phyloP scores from a whole-genome alignment of 2,888 invertebrate genomes.

The Spicauda simplicius region DNA sequence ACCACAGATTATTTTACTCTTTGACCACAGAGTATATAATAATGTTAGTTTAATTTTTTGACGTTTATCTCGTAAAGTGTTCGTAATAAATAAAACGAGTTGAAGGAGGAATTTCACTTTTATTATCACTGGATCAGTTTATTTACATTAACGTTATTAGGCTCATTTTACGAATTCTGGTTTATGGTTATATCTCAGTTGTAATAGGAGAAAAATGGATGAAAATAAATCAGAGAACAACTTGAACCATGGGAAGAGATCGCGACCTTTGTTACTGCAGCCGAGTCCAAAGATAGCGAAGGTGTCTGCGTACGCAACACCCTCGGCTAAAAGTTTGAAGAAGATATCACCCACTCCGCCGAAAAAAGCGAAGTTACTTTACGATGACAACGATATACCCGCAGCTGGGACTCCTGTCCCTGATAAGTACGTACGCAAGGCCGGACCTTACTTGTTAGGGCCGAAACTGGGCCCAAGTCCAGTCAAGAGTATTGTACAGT shows the following conservation, averaged over 20 bases:
- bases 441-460: slow-evolving; percentile 89
- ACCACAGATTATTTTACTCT: not conserved
- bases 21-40: not conserved
- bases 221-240: slow-evolving; percentile 71
- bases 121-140: not conserved
- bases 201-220: slow-evolving; percentile 60
- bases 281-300: slow-evolving; percentile 73
- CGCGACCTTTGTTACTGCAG: slow-evolving; percentile 75
- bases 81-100: slow-evolving; percentile 17
- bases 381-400: slow-evolving; percentile 72
- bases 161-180: not conserved
- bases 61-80: not conserved
- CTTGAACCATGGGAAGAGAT: slow-evolving; percentile 74
- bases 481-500: slow-evolving; percentile 90
- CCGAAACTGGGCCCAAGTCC: slow-evolving; percentile 89
- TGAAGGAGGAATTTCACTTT: slow-evolving; percentile 13
- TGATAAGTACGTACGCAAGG: slow-evolving; percentile 83
- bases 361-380: slow-evolving; percentile 60
- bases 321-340: slow-evolving; percentile 63
- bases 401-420: slow-evolving; percentile 80
- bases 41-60: not conserved
- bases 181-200: not conserved
- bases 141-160: not conserved
- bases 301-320: slow-evolving; percentile 63
- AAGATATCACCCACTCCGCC: slow-evolving; percentile 57